Evolutionary conservation across 1,140 invertebrate genomes (phyloP), one percentile per base, ranked within the genome.

Genomic region (Drosophila elegans): DNA sequence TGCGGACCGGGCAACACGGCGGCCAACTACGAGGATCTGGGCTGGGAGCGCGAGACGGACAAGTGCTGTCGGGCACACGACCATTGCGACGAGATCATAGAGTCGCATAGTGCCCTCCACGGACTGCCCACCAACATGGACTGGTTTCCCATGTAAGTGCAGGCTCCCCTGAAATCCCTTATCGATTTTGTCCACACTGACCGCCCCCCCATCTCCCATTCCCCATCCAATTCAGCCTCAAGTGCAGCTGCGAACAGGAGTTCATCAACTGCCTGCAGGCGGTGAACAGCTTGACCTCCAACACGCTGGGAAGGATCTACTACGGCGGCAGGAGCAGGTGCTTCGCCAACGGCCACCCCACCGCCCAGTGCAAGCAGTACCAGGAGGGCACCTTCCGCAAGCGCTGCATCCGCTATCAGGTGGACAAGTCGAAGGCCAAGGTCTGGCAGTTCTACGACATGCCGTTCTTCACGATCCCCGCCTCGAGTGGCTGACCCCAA

Each of bases 11-110:
- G 97, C 2, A 95, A 96, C 84, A 93, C 95, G 12, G 95, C 97
- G 0, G 89, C 93, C 25, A 93, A 94, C 77, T 95, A 95, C 73
- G 93, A 96, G 29, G 96, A 97, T 80, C 92, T 97, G 5, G 97
- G 97, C 1, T 61, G 86, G 6, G 94, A 94, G 36, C 82, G 86
- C 10, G 94, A 95, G 45, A 94, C 96, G 0, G 97, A 97, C 85
- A 94, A 92, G 34, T 97, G 97, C 83, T 98, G 97, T 91, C 93
- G 97, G 1, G 93, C 93, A 0, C 97, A 97, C 77, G 97, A 97
- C 91, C 93, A 95, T 64, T 97, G 97, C 80, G 95, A 96, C 51
- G 91, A 94, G 36, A 92, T 92, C 1, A 95, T 97, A 13, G 91
- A 93, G 38, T 93, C 94, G 2, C 54, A 61, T 12, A 92, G 94